Conservation (phyloP, 2,113 vertebrate species). For the Balaeniceps rex region DNA sequence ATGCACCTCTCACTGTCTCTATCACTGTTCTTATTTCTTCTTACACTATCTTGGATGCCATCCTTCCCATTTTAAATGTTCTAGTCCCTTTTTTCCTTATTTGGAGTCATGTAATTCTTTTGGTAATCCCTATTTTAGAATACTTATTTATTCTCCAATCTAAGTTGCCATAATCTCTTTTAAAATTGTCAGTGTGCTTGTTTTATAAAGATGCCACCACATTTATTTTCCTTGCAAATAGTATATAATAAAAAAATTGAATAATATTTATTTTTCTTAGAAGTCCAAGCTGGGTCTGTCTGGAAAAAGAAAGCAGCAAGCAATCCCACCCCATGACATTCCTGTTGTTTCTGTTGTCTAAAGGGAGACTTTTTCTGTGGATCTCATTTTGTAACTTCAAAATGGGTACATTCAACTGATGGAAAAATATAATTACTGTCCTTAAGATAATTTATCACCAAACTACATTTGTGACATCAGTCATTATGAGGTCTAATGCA, state of each 20-base stretch:
- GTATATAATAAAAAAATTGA: neutral
- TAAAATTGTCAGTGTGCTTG: neutral
- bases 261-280: neutral
- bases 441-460: conserved; percentile 65
- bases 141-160: neutral
- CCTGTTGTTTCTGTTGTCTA: neutral
- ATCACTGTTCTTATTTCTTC: neutral
- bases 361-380: neutral
- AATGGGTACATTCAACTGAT: conserved; percentile 34
- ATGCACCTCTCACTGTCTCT: neutral
- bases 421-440: conserved; percentile 63
- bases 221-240: neutral
- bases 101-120: neutral
- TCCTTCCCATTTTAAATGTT: neutral
- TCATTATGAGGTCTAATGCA: conserved; percentile 68
- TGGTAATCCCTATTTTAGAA: neutral
- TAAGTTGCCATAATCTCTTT: neutral
- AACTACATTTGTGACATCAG: conserved; percentile 62
- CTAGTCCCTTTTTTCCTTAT: neutral
- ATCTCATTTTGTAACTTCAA: conserved; percentile 16
- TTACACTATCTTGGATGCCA: neutral
- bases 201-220: neutral
- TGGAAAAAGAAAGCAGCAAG: neutral
- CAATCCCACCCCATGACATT: neutral
- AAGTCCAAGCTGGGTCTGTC: neutral